Conservation (phyloP, 2,797 vertebrate genomes). For the Anguilla anguilla region DNA sequence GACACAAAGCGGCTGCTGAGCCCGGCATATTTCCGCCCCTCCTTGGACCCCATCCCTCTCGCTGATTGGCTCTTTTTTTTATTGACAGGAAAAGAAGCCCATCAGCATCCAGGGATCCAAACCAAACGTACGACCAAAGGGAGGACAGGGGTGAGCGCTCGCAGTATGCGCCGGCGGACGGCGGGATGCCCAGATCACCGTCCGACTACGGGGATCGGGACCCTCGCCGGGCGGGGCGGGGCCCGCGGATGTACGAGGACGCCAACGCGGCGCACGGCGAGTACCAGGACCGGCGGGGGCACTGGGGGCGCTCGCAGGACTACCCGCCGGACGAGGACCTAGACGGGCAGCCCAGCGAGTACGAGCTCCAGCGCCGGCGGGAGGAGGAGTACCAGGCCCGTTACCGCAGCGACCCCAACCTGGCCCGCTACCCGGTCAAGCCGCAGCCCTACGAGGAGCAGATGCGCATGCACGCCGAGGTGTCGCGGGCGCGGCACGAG, state of each 20-base stretch:
- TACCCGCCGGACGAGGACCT: conserved; percentile 87
- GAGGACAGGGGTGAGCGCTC: conserved; percentile 87
- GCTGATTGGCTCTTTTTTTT: conserved; percentile 18
- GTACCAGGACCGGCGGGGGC: conserved; percentile 84
- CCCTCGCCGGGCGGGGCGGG: conserved; percentile 80
- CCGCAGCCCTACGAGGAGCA: conserved; percentile 97
- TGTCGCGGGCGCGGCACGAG: conserved; percentile 91
- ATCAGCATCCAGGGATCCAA: conserved; percentile 94
- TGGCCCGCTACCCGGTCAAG: conserved; percentile 96
- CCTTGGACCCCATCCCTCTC: not conserved
- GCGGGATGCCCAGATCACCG: conserved; percentile 95
- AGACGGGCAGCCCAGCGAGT: conserved; percentile 83
- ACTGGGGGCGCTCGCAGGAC: conserved; percentile 86
- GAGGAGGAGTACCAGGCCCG: conserved; percentile 94
- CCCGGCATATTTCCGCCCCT: not conserved
- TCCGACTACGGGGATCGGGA: conserved; percentile 90
- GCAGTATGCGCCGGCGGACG: conserved; percentile 92
- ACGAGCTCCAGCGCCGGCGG: conserved; percentile 85
- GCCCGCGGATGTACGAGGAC: conserved; percentile 83
- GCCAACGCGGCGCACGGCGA: conserved; percentile 76
- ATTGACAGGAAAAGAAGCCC: conserved; percentile 91
- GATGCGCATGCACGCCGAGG: conserved; percentile 97
- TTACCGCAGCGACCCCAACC: conserved; percentile 94
- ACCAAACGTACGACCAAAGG: conserved; percentile 91
- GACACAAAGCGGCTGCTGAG: not conserved